Percentiles rank a stretch among this genome's conserved stretches.
Conservation (phyloP, 23 tunicate genomes). For the Styela clava region DNA sequence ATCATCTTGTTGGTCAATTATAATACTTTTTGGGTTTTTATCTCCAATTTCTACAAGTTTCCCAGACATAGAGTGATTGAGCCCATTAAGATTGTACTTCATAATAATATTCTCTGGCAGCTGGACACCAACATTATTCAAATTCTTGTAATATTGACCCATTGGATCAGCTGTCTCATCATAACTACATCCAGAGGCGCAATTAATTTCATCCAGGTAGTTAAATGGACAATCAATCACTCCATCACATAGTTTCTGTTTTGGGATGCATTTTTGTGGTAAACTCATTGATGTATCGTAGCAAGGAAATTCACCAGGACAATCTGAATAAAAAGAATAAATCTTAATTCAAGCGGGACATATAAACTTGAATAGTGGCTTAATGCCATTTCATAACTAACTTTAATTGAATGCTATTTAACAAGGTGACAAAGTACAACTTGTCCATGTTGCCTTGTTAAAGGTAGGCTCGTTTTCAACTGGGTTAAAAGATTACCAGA, state of each 20-base stretch:
- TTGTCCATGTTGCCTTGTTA: not conserved
- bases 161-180: slow-evolving; percentile 46
- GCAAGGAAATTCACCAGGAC: slow-evolving; percentile 90
- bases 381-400: too few relatives aligned
- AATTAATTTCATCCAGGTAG: slow-evolving; percentile 63
- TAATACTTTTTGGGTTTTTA: slow-evolving; percentile 21
- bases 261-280: slow-evolving; percentile 55
- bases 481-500: too few relatives aligned
- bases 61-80: not conserved
- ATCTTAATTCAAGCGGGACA: not conserved
- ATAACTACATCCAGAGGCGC: slow-evolving; percentile 73
- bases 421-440: too few relatives aligned
- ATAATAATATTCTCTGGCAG: slow-evolving; percentile 21
- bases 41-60: not conserved
- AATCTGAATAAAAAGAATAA: slow-evolving; percentile 44
- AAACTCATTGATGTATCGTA: slow-evolving; percentile 31
- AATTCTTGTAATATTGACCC: slow-evolving; percentile 39
- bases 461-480: too few relatives aligned
- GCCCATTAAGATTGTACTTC: not conserved
- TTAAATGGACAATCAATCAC: slow-evolving; percentile 61
- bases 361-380: too few relatives aligned
- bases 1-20: slow-evolving; percentile 14
- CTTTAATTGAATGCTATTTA: too few relatives aligned
- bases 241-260: slow-evolving; percentile 62
- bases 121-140: slow-evolving; percentile 10